These are phyloP conservation scores for Drosophila borealis DNA, from an alignment of 2,888 invertebrate genomes.

Conservation along the genomic window DNA sequence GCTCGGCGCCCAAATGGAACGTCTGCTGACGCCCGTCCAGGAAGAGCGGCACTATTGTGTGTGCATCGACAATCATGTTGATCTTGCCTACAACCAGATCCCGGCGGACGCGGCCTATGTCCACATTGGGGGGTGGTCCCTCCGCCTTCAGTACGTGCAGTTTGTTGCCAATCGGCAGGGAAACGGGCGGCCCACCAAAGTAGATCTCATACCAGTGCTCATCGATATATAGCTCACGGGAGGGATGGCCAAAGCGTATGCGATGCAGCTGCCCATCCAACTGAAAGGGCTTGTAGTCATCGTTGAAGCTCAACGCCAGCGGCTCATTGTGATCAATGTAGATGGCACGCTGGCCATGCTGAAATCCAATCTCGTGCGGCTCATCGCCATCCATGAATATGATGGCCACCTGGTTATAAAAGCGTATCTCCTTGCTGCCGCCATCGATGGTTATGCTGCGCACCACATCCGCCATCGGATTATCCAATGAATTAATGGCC, in stretches of 20 bases:
- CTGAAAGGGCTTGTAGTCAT: slow-evolving; percentile 90
- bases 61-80: slow-evolving; percentile 92
- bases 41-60: slow-evolving; percentile 91
- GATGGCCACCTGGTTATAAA: slow-evolving; percentile 93
- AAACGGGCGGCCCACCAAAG: slow-evolving; percentile 95
- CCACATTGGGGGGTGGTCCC: slow-evolving; percentile 97
- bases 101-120: slow-evolving; percentile 92
- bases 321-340: slow-evolving; percentile 92
- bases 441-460: slow-evolving; percentile 94
- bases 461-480: slow-evolving; percentile 89
- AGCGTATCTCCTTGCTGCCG: slow-evolving; percentile 90
- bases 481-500: slow-evolving; percentile 85
- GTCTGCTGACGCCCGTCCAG: slow-evolving; percentile 93
- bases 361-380: slow-evolving; percentile 93
- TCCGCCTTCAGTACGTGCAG: slow-evolving; percentile 92
- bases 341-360: slow-evolving; percentile 91
- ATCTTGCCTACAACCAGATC: slow-evolving; percentile 95
- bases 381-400: slow-evolving; percentile 94
- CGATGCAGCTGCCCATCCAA: slow-evolving; percentile 91
- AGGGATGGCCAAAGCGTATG: slow-evolving; percentile 95
- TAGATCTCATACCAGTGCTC: slow-evolving; percentile 95
- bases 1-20: slow-evolving; percentile 90
- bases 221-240: slow-evolving; percentile 95
- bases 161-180: slow-evolving; percentile 91
- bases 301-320: slow-evolving; percentile 88